Evolutionary conservation across 2,888 invertebrate genomes (phyloP).

Genomic region (Trachelus troglodyta): DNA sequence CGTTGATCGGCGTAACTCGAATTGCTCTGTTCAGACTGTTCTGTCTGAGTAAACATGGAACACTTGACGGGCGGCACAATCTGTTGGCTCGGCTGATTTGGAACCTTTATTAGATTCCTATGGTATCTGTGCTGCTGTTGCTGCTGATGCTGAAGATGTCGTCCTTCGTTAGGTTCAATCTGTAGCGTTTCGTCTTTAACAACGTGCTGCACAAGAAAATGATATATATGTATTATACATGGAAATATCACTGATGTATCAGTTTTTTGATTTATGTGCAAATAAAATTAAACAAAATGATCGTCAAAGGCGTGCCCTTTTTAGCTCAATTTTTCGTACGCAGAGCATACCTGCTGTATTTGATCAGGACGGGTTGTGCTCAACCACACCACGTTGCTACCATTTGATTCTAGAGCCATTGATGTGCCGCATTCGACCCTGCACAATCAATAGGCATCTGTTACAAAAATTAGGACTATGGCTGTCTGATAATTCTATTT

Average conservation of each 20-base stretch:
- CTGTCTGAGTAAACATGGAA: conserved; percentile 63
- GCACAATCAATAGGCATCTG: conserved; percentile 52
- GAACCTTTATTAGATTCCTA: conserved; percentile 35
- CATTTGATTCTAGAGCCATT: conserved; percentile 63
- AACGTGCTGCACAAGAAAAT: conserved; percentile 30
- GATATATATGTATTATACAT: neutral
- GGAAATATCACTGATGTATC: neutral
- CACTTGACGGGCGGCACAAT: conserved; percentile 56
- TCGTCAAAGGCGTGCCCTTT: conserved; percentile 16
- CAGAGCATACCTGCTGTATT: conserved; percentile 60
- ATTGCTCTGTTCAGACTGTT: conserved; percentile 59
- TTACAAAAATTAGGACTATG: conserved; percentile 22
- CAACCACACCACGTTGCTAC: conserved; percentile 63
- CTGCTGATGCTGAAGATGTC: conserved; percentile 24
- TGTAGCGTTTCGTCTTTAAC: conserved; percentile 28
- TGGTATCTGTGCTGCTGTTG: conserved; percentile 35
- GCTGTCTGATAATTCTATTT: neutral
- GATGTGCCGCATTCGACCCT: conserved; percentile 58
- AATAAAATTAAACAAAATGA: neutral
- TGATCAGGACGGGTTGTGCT: conserved; percentile 60
- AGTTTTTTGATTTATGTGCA: neutral
- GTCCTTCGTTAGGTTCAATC: conserved; percentile 27
- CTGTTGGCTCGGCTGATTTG: conserved; percentile 47
- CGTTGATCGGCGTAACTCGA: conserved; percentile 58
- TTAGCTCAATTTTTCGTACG: conserved; percentile 26